Conservation (phyloP, 2,888 invertebrate species). For the Mythimna lalbum region DNA sequence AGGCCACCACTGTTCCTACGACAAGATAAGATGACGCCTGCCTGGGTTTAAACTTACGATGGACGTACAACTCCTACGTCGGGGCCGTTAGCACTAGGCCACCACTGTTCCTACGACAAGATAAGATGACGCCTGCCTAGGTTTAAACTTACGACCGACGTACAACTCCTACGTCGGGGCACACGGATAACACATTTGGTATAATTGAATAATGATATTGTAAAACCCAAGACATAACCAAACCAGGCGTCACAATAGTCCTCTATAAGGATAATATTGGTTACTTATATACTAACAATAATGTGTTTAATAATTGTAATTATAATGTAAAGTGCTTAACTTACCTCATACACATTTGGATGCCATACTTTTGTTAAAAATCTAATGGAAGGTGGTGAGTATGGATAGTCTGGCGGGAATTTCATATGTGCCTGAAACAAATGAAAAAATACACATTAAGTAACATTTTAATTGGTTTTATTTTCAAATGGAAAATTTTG, state of each 20-base stretch:
- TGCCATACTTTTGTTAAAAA: slow-evolving; percentile 99
- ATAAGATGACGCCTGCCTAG: no score
- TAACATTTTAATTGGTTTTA: background rate
- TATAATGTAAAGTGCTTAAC: slow-evolving; percentile 71
- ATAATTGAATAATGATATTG: slow-evolving; percentile 13
- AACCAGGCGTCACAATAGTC: slow-evolving; percentile 5
- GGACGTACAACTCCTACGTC: no score
- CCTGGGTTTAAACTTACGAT: no score
- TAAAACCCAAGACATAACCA: slow-evolving; percentile 9
- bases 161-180: no score
- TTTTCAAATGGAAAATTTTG: no score
- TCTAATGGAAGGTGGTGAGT: slow-evolving; percentile 99
- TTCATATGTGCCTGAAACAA: slow-evolving; percentile 98
- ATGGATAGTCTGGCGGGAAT: slow-evolving; percentile 99
- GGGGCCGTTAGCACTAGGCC: no score
- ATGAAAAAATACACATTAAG: slow-evolving; percentile 47
- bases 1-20: no score
- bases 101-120: no score
- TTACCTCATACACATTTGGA: slow-evolving; percentile 99
- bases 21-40: no score
- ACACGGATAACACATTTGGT: slow-evolving; percentile 15
- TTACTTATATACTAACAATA: slow-evolving; percentile 14
- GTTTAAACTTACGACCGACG: no score
- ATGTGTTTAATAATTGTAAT: background rate
- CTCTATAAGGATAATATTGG: slow-evolving; percentile 26